Conservation (phyloP, 2,113 vertebrate genomes). For the Corydoras maculifer region DNA sequence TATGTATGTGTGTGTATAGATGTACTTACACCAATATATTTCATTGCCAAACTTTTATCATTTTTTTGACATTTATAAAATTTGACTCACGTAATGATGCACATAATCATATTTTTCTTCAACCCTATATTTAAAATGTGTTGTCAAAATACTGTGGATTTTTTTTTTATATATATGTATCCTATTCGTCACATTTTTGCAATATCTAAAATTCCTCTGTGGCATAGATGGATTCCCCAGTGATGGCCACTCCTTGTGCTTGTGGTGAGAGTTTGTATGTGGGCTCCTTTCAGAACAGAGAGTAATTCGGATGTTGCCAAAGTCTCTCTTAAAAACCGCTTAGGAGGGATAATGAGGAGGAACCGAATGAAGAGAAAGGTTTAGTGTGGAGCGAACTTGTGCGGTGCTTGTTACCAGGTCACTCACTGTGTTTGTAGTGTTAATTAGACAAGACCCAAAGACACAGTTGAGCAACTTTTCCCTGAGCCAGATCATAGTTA, state of each 20-base stretch:
- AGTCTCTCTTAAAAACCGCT: background rate
- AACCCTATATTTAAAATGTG: too few species aligned
- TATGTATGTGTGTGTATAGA: background rate
- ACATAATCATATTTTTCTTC: too few species aligned
- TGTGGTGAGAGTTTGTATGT: background rate
- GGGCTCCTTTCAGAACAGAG: background rate
- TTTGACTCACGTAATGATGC: too few species aligned
- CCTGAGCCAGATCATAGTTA: constrained; percentile 7
- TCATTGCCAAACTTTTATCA: too few species aligned
- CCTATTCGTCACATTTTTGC: too few species aligned
- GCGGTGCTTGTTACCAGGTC: background rate
- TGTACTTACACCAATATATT: too few species aligned
- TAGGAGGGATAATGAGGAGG: background rate
- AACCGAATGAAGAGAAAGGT: background rate
- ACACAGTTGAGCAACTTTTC: background rate
- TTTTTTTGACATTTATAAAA: too few species aligned
- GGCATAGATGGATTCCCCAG: too few species aligned
- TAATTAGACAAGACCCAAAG: constrained; percentile 1
- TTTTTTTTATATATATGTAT: too few species aligned
- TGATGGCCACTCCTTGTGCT: background rate
- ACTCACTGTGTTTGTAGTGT: background rate
- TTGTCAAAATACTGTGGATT: too few species aligned
- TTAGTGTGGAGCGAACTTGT: constrained; percentile 14
- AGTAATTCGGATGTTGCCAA: background rate
- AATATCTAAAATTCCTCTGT: too few species aligned